Percentiles rank a stretch among this genome's conserved stretches.
phyloP scores from a whole-genome alignment of 2,113 vertebrate species.

The Siniperca chuatsi region DNA sequence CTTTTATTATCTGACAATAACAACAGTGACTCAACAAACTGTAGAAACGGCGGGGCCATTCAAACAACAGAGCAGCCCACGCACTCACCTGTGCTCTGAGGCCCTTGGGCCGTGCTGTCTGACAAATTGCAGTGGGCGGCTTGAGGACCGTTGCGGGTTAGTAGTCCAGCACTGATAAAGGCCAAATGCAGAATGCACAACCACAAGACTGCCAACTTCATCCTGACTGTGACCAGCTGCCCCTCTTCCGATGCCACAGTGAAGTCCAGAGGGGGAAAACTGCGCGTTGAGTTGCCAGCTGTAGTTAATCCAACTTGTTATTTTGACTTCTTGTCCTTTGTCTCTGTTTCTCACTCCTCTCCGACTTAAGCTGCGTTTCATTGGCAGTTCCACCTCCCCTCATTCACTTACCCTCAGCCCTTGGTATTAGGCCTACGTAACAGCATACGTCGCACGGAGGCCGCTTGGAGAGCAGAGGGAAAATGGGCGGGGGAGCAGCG shows the following conservation, averaged over 20 bases:
- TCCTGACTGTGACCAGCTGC: background rate
- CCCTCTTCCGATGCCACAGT: background rate
- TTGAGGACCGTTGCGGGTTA: background rate
- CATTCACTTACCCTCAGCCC: too few relatives aligned
- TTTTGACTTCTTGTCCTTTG: background rate
- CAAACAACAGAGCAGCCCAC: background rate
- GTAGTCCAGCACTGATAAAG: background rate
- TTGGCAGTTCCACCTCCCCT: too few relatives aligned
- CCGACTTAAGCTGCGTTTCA: background rate
- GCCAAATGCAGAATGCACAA: constrained; percentile 48
- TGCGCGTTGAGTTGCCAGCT: background rate
- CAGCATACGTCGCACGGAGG: too few relatives aligned
- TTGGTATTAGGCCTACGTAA: too few relatives aligned
- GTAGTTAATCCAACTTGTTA: background rate
- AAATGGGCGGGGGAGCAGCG: too few relatives aligned
- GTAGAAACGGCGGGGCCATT: background rate
- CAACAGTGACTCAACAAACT: background rate
- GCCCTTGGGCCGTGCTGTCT: background rate
- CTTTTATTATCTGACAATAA: background rate
- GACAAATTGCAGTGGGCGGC: background rate
- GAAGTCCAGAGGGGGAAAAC: background rate
- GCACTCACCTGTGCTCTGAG: constrained; percentile 54
- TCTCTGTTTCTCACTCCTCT: constrained; percentile 13
- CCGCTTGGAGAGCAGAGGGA: too few relatives aligned
- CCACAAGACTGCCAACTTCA: constrained; percentile 43